Percentiles rank a stretch among this genome's conserved stretches.
Conservation (phyloP, 2,888 invertebrate genomes). For the Yponomeuta plumbellus region DNA sequence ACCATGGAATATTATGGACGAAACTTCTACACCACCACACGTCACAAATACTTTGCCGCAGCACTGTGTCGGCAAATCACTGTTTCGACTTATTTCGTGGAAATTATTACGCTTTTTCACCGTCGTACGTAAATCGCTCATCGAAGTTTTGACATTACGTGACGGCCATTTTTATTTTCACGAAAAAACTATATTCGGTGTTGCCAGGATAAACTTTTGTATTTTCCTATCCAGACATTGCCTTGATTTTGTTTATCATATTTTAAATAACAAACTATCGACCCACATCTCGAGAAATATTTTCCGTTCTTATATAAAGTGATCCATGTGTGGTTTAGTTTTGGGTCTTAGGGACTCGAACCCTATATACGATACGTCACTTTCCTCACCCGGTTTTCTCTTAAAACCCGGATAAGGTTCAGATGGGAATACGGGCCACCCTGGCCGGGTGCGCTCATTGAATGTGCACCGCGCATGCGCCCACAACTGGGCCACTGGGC, state of each 20-base stretch:
- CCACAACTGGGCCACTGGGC: constrained; percentile 57
- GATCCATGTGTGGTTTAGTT: background rate
- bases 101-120: constrained; percentile 50
- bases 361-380: too few relatives aligned
- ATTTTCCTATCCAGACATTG: constrained; percentile 8
- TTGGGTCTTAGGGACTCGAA: too few relatives aligned
- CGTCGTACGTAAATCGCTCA: constrained; percentile 48
- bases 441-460: constrained; percentile 21
- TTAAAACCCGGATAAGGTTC: background rate
- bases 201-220: constrained; percentile 36
- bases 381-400: background rate
- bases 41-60: constrained; percentile 37
- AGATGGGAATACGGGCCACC: background rate
- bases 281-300: too few relatives aligned
- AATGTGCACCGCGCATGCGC: constrained; percentile 50
- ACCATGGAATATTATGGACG: constrained; percentile 37
- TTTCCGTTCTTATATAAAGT: background rate
- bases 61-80: constrained; percentile 39
- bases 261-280: too few relatives aligned
- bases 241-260: too few relatives aligned
- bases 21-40: constrained; percentile 32
- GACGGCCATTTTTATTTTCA: constrained; percentile 64
- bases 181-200: constrained; percentile 51
- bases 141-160: constrained; percentile 16
- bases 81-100: constrained; percentile 36